Base-by-base conservation (phyloP, 2,797 vertebrate species). In the Tapirus indicus region DNA sequence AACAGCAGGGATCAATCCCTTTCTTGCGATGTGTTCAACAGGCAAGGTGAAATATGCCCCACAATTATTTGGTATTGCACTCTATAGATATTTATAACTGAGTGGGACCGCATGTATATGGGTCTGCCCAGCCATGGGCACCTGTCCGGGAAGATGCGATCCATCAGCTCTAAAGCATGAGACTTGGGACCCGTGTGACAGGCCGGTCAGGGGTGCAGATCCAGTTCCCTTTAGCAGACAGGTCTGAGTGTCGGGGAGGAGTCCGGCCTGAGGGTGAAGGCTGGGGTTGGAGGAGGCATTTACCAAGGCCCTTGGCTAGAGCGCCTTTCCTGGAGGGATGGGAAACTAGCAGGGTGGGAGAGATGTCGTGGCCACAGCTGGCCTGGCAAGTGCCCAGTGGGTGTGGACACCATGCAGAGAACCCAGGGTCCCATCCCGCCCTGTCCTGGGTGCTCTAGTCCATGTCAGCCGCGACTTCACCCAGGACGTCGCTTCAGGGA, bases 1-100 rank as follows among this genome's bases (percentile, higher is more conserved):
- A 98, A 85, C 98, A 97, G 98, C 52, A 0, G 98, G 98, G 98
- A 98, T 98, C 98, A 95, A 97, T 98, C 97, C 98, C 98, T 98
- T 96, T 98, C 90, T 94, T 58, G 96, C 96, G 68, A 94, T 10
- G 72, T 79, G 80, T 98, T 98, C 98, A 98, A 98, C 96, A 97
- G 98, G n/a, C 98, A 89, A 91, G 9, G 69, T 98, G 98, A 98
- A 98, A 98, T 32, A 91, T 21, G 0, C 64, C 95, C 92, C 17
- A 23, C 47, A 56, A 97, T 98, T 62, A 52, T 77, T 44, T 83
- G 95, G 85, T 56, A 60, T 97, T 90, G 98, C 95, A 18, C 12
- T 84, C 6, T 94, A 94, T 88, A 79, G 98, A 93, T 98, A 97
- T 97, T 98, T 97, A 97, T 96, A 97, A 97, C 96, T 1, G 1